phyloP scores from a whole-genome alignment of 2,797 vertebrate species.

The Luscinia luscinia region DNA sequence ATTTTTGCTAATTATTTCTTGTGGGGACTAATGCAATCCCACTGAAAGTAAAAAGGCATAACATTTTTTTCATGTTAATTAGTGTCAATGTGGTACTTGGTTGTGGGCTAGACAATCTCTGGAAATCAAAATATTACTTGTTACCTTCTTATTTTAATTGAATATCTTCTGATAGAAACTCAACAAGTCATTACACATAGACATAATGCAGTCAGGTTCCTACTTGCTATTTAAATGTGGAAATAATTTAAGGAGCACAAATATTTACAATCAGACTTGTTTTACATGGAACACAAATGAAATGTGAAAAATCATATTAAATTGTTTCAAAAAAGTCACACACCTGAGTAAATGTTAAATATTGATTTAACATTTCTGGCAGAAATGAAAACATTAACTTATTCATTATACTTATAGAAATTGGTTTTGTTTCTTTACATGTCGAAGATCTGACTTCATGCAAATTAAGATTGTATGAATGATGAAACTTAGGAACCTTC shows the following conservation, averaged over 20 bases:
- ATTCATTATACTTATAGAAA: not conserved
- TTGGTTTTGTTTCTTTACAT: not conserved
- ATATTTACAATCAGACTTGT: not conserved
- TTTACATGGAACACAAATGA: not conserved
- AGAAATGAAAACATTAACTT: not conserved
- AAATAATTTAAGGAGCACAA: not conserved
- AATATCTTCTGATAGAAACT: not conserved
- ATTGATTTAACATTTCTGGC: not conserved
- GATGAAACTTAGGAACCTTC: not conserved
- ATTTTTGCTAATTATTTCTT: not conserved
- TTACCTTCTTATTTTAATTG: not conserved
- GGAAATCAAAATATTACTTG: not conserved
- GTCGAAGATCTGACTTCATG: not conserved
- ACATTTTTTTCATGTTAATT: not conserved
- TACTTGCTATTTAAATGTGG: not conserved
- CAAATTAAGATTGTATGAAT: not conserved
- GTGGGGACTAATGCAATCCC: not conserved
- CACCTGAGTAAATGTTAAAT: not conserved
- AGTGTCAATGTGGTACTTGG: not conserved
- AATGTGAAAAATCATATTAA: not conserved
- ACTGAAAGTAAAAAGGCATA: not conserved
- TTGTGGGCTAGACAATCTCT: not conserved
- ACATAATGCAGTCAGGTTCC: not conserved
- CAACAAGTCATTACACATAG: not conserved
- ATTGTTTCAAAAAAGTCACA: not conserved